Evolutionary conservation across 2,113 vertebrate species (phyloP).

Genomic region (Zootoca vivipara): DNA sequence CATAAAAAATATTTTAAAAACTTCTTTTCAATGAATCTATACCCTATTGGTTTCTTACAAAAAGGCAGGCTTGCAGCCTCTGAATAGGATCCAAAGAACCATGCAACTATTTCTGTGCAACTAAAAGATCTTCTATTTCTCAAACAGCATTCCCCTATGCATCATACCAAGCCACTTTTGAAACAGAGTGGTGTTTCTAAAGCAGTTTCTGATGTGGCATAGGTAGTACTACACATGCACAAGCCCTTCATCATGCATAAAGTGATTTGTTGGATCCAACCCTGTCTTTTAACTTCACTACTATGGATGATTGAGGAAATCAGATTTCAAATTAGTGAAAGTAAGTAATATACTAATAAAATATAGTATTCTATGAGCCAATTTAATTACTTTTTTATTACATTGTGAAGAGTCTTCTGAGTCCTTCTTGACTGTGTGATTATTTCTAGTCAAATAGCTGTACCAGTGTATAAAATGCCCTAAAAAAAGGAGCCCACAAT

Average conservation of each 20-base stretch:
- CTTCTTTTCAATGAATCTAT: conserved; percentile 9
- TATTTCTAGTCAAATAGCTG: neutral
- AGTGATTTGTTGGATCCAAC: neutral
- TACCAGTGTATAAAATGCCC: neutral
- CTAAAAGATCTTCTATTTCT: neutral
- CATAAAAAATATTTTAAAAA: neutral
- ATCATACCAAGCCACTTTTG: neutral
- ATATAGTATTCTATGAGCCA: neutral
- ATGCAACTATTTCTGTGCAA: neutral
- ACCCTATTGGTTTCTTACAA: conserved; percentile 9
- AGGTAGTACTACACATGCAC: neutral
- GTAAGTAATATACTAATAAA: neutral
- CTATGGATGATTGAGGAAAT: neutral
- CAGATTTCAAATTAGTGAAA: neutral
- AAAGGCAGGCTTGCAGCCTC: neutral
- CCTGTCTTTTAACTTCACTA: neutral
- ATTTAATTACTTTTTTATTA: neutral
- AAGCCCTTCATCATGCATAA: neutral
- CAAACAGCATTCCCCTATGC: neutral
- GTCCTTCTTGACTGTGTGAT: no score
- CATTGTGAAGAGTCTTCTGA: neutral
- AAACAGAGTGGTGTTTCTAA: neutral
- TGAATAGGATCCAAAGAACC: conserved; percentile 1
- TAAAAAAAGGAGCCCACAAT: neutral
- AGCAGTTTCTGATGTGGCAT: neutral